Evolutionary conservation across 1,140 invertebrate genomes (phyloP), one percentile per base, ranked within the genome.

Genomic region (Microplitis demolitor): DNA sequence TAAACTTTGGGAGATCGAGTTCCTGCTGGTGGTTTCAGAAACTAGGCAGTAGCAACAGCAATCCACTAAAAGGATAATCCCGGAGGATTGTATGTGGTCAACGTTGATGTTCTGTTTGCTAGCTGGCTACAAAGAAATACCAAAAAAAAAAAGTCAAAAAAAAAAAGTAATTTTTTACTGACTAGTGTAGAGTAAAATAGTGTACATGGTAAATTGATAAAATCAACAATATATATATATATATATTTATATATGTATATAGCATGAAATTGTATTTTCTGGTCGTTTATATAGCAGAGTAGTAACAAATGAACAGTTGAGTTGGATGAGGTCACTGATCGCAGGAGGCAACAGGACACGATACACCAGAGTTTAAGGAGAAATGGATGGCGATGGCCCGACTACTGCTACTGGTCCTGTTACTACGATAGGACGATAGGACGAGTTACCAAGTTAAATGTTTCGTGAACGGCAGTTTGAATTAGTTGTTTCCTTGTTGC

Each of bases 401-500:
- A 5, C 39, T 45, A 45, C 78, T 80, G 60, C 24, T 24, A 24
- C 24, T 24, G 24, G 1, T 24, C 0, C 24, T 24, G 24, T n/a
- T n/a, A n/a, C n/a, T n/a, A n/a, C n/a, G n/a, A n/a, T n/a, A n/a
- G n/a, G n/a, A n/a, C 63, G 83, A 85, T 84, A 83, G 82, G 78
- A 82, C 78, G 79, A 87, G 82, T 85, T 84, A 72, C 75, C 16
- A 83, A 85, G 84, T 85, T 86, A 84, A 86, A 87, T 87, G 84
- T 83, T 69, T 78, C 82, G 79, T 85, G 80, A 85, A 86, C 76
- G 77, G 72, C 79, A 84, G 84, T 85, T 85, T 66, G 79, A 84
- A 87, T 85, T 86, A 86, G 83, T 86, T 85, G 81, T 83, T 85
- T 84, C 80, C 78, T 77, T 63, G 62, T 67, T 76, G 14, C 69